Percentiles rank a stretch among this genome's conserved stretches.
Conservation (phyloP, 2,888 invertebrate species). For the Saturnia japonica region DNA sequence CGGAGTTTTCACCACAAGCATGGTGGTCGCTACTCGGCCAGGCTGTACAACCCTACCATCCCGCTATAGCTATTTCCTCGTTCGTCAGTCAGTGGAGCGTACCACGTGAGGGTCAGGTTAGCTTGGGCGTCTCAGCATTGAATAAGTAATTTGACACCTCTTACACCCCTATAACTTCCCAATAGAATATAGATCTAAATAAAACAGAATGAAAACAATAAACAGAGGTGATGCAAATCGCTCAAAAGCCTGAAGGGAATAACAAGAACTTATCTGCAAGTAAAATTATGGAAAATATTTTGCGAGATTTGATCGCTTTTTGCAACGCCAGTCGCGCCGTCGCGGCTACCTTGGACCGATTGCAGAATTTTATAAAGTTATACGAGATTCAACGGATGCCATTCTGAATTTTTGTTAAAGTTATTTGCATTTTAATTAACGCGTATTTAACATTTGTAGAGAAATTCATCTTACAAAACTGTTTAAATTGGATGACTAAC, state of each 20-base stretch:
- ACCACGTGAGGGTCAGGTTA: too few species aligned
- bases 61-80: too few species aligned
- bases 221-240: constrained; percentile 6
- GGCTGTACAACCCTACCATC: too few species aligned
- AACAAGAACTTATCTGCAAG: constrained; percentile 14
- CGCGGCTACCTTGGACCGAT: not conserved
- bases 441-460: not conserved
- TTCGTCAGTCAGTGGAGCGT: too few species aligned
- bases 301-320: not conserved
- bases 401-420: not conserved
- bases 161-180: too few species aligned
- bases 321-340: not conserved
- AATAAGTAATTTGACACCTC: too few species aligned
- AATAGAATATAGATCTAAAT: not conserved
- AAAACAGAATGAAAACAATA: not conserved
- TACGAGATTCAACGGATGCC: not conserved
- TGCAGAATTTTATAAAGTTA: not conserved
- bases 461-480: not conserved
- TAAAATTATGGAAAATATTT: constrained; percentile 15
- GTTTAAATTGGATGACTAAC: not conserved
- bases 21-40: too few species aligned
- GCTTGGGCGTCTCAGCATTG: too few species aligned
- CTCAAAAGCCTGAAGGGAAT: constrained; percentile 3
- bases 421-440: constrained; percentile 1
- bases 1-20: too few species aligned